phyloP scores from a whole-genome alignment of 1,140 invertebrate genomes.

The Pogonognathellus flavescens region DNA sequence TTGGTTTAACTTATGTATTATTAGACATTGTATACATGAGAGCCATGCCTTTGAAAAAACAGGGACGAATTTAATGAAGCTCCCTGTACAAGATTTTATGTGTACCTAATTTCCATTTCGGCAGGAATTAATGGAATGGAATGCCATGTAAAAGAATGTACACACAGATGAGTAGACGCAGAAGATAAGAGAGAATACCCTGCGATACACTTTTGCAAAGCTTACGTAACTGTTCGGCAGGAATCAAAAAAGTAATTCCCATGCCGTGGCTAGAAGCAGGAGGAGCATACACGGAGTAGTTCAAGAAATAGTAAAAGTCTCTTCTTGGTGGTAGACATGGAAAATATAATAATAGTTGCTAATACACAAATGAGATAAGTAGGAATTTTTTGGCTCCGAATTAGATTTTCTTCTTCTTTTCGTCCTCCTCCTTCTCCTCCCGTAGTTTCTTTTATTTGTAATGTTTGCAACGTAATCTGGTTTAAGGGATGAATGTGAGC shows the following conservation, averaged over 20 bases:
- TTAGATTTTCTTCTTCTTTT: constrained; percentile 26
- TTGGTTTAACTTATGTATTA: no score
- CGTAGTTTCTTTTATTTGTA: constrained; percentile 38
- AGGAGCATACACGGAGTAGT: background rate
- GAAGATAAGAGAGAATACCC: no score
- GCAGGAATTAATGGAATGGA: constrained; percentile 14
- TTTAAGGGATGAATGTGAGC: background rate
- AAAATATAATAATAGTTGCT: constrained; percentile 18
- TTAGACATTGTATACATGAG: no score
- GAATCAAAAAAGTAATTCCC: constrained; percentile 12
- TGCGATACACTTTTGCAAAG: background rate
- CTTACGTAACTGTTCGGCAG: background rate
- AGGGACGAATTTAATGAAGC: no score
- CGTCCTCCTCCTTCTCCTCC: background rate
- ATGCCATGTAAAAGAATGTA: background rate
- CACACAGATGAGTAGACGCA: no score
- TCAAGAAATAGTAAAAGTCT: background rate
- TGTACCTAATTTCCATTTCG: constrained; percentile 19
- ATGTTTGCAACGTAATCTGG: constrained; percentile 21
- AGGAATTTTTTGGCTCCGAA: constrained; percentile 42
- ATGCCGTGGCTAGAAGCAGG: no score
- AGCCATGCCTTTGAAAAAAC: no score
- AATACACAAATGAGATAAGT: constrained; percentile 52
- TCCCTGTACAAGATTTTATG: no score
- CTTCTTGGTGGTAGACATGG: background rate